phyloP scores from a whole-genome alignment of 2,797 vertebrate genomes.

The Stomatorhinus walkeri region DNA sequence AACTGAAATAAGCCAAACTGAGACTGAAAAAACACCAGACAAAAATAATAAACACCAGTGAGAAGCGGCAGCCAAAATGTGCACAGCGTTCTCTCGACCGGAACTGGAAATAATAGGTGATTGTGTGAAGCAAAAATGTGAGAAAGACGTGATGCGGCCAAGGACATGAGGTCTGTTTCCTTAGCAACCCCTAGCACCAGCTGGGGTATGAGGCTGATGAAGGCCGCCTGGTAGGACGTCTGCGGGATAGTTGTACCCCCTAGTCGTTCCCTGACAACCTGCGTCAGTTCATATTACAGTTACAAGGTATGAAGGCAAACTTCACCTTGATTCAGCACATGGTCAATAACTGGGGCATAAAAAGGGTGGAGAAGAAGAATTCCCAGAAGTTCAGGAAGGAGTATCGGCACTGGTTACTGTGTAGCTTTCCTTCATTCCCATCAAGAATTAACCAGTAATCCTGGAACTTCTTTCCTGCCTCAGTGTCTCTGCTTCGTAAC shows the following conservation, averaged over 20 bases:
- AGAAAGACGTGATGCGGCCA: neutral
- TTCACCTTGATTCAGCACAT: neutral
- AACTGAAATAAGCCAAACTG: neutral
- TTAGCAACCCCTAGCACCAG: neutral
- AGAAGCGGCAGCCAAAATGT: neutral
- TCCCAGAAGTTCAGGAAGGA: neutral
- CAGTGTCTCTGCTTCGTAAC: neutral
- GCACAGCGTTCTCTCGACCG: neutral
- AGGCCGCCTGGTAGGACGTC: neutral
- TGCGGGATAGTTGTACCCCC: neutral
- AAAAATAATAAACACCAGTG: neutral
- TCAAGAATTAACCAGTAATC: neutral
- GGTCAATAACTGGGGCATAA: neutral
- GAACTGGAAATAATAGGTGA: neutral
- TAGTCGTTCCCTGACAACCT: neutral
- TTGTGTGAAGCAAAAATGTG: neutral
- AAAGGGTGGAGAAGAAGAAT: neutral
- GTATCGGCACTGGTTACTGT: neutral
- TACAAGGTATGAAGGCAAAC: neutral
- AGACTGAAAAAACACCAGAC: neutral
- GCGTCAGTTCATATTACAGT: neutral
- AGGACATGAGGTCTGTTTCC: neutral
- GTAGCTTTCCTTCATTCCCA: neutral
- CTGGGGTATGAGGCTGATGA: neutral
- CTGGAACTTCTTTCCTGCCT: neutral